Percentiles rank a stretch among this genome's conserved stretches.
These are phyloP conservation scores for Pterocles gutturalis DNA, from an alignment of 2,113 vertebrate species.

Conservation along the genomic window DNA sequence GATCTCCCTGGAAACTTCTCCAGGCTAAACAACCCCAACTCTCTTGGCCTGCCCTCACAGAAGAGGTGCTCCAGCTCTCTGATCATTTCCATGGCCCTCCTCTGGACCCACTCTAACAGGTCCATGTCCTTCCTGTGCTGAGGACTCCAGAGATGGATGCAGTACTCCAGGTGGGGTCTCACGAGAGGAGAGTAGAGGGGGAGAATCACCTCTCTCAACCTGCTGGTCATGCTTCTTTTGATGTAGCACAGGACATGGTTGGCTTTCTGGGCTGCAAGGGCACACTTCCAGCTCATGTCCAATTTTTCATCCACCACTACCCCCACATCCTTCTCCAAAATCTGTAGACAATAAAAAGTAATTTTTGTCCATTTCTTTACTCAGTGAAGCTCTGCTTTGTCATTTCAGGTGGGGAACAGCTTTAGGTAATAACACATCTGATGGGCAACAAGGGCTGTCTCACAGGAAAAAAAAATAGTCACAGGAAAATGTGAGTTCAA, in stretches of 20 bases:
- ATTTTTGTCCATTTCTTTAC: not conserved
- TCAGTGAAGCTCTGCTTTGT: not conserved
- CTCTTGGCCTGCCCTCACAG: not conserved
- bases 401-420: not conserved
- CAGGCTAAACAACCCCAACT: not conserved
- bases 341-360: not conserved
- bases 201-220: fast-evolving
- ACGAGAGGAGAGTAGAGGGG: not conserved
- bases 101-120: not conserved
- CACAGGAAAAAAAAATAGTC: not conserved
- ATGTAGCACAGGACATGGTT: fast-evolving
- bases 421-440: not conserved
- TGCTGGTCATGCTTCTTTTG: not conserved
- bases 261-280: not conserved
- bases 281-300: not conserved
- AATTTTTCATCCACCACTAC: not conserved
- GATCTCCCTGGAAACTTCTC: not conserved
- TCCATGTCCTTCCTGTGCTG: not conserved
- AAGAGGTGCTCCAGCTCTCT: not conserved
- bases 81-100: not conserved
- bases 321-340: not conserved
- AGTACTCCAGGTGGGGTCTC: not conserved
- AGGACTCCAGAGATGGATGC: no score
- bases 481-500: not conserved
- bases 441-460: not conserved